Conservation (phyloP, 1,140 invertebrate genomes). For the Heterodera carotae region DNA sequence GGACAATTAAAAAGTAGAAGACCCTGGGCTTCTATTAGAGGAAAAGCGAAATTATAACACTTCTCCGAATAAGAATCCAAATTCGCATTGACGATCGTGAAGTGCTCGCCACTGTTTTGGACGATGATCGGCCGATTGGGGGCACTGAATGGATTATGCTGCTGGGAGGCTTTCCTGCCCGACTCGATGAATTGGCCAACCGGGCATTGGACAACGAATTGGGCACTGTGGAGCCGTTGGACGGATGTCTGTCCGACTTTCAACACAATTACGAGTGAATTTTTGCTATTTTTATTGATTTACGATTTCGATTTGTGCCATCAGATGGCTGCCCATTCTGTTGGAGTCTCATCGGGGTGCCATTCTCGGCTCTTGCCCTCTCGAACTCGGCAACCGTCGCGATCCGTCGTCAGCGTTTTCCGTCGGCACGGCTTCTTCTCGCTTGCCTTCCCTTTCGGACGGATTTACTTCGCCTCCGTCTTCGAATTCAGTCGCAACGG, state of each 20-base stretch:
- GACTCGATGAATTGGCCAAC: constrained; percentile 16
- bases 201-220: constrained; percentile 47
- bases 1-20: too few relatives aligned
- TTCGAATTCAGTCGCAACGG: background rate
- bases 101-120: constrained; percentile 46
- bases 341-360: constrained; percentile 59
- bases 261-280: constrained; percentile 58
- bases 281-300: background rate
- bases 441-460: background rate
- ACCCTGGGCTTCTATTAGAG: too few relatives aligned
- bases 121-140: constrained; percentile 57
- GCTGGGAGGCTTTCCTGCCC: constrained; percentile 46
- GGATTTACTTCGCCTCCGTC: constrained; percentile 7
- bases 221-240: constrained; percentile 49
- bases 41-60: too few relatives aligned
- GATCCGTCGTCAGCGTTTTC: too few relatives aligned
- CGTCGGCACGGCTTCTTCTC: too few relatives aligned
- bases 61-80: constrained; percentile 44
- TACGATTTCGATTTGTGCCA: background rate
- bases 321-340: constrained; percentile 53
- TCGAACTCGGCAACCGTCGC: constrained; percentile 12
- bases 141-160: constrained; percentile 28
- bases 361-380: constrained; percentile 53
- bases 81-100: constrained; percentile 61
- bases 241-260: constrained; percentile 64